Base-by-base conservation (phyloP, 2,797 vertebrate genomes). In the Dendrocincla tyrannina region DNA sequence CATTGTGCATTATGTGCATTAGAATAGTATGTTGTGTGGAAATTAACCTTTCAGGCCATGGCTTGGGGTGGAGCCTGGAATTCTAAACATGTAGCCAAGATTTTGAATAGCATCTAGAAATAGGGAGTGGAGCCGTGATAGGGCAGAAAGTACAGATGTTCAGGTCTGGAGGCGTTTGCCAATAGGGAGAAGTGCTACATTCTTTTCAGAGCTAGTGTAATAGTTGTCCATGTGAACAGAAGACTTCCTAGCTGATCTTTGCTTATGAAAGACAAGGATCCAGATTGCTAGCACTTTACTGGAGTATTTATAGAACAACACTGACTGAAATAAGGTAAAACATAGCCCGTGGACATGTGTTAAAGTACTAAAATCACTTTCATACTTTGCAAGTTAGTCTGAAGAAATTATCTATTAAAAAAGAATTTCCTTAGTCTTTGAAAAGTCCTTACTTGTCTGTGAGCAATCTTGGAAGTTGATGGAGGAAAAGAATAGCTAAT, bases 331-430 rank as follows among this genome's bases (percentile, higher is more conserved):
- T 37, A 47, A 82, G 41, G 33, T 80, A 39, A 75, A 91, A 64
- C 17, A 20, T 35, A 84, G 33, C 0, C 0, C 1, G 52, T 79
- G 47, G 56, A 42, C 6, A 0, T 4, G 27, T 63, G 42, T 66
- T 91, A 8, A 64, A 76, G 2, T 59, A 28, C 62, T 41, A 30
- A 58, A 77, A 77, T 85, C 11, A 5, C 32, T 85, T 62, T 17
- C 30, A 4, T 41, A 9, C 35, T 76, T 79, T 32, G 17, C 9
- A 44, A 77, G 41, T 70, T 70, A 74, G 44, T 5, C 2, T 64
- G 37, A 70, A 56, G 9, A 60, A n/a, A 67, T n/a, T 33, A 32
- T 22, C 73, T 78, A 42, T 47, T 85, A 69, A 52, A 46, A 87
- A 60, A 84, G 2, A 49, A 16, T 35, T 83, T 50, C 39, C 28